phyloP scores from a whole-genome alignment of 2,888 invertebrate genomes.

The Oscheius myriophilus region DNA sequence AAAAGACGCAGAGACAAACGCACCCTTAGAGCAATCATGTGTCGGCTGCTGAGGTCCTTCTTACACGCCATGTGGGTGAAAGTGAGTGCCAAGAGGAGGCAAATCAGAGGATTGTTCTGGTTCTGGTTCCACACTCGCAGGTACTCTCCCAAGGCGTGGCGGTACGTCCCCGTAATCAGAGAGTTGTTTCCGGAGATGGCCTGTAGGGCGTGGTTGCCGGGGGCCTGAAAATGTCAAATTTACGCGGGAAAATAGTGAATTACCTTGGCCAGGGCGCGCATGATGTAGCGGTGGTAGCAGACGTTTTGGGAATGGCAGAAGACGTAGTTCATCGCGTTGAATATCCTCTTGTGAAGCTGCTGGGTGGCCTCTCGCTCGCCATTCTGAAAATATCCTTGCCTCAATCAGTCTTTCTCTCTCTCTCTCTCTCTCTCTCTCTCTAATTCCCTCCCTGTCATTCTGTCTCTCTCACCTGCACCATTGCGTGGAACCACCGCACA shows the following conservation, averaged over 20 bases:
- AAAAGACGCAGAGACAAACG: background rate
- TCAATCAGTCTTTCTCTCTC: too few species aligned
- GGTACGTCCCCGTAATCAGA: constrained; percentile 67
- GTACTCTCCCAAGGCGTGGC: constrained; percentile 67
- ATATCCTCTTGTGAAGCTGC: constrained; percentile 48
- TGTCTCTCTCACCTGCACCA: constrained; percentile 30
- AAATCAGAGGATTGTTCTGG: constrained; percentile 56
- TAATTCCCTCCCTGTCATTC: background rate
- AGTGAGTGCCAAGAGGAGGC: constrained; percentile 64
- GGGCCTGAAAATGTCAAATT: constrained; percentile 31
- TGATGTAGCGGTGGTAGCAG: constrained; percentile 66
- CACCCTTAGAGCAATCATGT: constrained; percentile 61
- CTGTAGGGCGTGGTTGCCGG: constrained; percentile 61
- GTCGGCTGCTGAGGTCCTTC: constrained; percentile 65
- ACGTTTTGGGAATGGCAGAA: constrained; percentile 66
- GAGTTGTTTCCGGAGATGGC: constrained; percentile 69
- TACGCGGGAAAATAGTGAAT: constrained; percentile 5
- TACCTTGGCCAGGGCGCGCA: constrained; percentile 62
- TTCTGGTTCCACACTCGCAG: constrained; percentile 60
- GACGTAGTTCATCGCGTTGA: constrained; percentile 68
- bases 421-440: too few species aligned
- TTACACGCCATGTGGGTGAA: constrained; percentile 69
- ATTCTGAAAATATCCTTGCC: too few species aligned
- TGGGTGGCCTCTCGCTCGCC: constrained; percentile 30
- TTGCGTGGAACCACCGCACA: constrained; percentile 56